These are phyloP conservation scores for Progne subis DNA, from an alignment of 2,113 vertebrate species.

Conservation along the genomic window DNA sequence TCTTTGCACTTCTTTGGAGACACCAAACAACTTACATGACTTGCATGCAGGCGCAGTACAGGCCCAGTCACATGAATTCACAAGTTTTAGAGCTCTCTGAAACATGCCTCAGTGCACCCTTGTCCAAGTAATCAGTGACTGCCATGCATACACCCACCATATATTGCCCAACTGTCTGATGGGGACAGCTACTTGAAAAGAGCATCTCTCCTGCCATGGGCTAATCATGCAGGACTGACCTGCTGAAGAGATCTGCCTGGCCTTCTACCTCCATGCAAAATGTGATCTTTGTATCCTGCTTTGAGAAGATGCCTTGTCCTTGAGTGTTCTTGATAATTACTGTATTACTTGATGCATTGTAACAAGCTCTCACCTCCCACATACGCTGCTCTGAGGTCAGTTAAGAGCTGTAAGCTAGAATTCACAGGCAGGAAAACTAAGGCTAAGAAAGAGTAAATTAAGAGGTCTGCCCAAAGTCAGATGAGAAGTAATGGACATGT, in stretches of 20 bases:
- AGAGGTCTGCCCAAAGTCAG: background rate
- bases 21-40: background rate
- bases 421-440: background rate
- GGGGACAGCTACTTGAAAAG: background rate
- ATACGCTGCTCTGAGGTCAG: background rate
- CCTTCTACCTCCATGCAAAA: background rate
- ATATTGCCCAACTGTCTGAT: background rate
- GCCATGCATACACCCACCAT: rapidly evolving
- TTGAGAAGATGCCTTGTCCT: background rate
- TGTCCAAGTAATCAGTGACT: background rate
- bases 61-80: background rate
- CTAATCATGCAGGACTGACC: background rate
- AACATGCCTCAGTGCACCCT: background rate
- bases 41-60: background rate
- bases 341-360: background rate
- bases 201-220: background rate
- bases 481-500: background rate
- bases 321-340: background rate
- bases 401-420: background rate
- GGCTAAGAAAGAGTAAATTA: background rate
- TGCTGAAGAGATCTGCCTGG: background rate
- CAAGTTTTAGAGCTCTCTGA: background rate
- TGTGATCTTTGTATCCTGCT: background rate
- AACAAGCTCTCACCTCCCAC: background rate
- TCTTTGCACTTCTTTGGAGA: background rate